A percentile compares a stretch with the other conserved stretches of the same genome.
Evolutionary conservation across 2,797 vertebrate genomes (phyloP).

Genomic region (Hippoglossus hippoglossus): DNA sequence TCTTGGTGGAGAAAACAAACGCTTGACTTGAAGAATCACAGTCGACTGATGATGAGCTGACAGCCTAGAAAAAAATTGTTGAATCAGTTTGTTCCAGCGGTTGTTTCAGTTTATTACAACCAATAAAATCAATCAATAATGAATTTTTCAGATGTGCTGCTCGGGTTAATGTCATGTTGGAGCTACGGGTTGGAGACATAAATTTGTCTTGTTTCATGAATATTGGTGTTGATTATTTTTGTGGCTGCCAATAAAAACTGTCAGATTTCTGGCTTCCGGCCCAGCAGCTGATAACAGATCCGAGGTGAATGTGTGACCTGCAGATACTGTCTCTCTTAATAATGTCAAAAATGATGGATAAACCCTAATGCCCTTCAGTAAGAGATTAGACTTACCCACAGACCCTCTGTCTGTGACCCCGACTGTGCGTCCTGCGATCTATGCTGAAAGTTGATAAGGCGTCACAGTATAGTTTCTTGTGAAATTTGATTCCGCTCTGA

Average conservation of each 20-base stretch:
- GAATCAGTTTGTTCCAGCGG: too few relatives aligned
- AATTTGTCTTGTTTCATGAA: background rate
- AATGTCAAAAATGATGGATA: background rate
- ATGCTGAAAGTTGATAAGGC: background rate
- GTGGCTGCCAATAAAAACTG: background rate
- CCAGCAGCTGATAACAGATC: background rate
- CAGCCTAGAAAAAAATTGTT: too few relatives aligned
- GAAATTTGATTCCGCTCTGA: constrained; percentile 14
- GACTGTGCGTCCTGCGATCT: constrained; percentile 1
- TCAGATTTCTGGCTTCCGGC: background rate
- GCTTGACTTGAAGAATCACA: too few relatives aligned
- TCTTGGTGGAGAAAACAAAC: too few relatives aligned
- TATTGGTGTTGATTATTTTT: background rate
- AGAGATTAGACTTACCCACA: background rate
- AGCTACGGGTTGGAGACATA: background rate
- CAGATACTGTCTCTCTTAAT: background rate
- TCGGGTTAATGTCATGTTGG: too few relatives aligned
- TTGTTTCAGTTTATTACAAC: too few relatives aligned
- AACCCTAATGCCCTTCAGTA: background rate
- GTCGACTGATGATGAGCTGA: too few relatives aligned
- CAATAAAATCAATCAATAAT: too few relatives aligned
- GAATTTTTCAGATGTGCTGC: too few relatives aligned
- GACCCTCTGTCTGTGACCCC: background rate
- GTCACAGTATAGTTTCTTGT: background rate
- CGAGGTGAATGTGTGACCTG: background rate